Percentiles rank a stretch among this genome's conserved stretches.
phyloP scores from a whole-genome alignment of 30 jellyfish, hydroid and myxozoan species.

The Phacellophora camtschatica region DNA sequence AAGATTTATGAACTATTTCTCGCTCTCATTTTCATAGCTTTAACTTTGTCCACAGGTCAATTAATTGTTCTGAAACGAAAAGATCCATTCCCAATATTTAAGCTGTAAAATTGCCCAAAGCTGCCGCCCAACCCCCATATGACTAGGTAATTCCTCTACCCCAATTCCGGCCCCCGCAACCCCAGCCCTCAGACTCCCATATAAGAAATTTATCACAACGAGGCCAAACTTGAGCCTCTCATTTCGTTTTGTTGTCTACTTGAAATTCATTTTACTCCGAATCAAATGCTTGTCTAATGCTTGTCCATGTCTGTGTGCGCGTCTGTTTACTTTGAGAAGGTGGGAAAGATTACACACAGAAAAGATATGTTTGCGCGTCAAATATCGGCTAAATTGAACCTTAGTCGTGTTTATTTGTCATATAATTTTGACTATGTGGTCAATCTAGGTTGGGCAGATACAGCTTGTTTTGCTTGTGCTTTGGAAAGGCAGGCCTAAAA shows the following conservation, averaged over 20 bases:
- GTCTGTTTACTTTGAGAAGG: constrained; percentile 17
- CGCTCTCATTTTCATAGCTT: too few species aligned
- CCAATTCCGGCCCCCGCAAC: not conserved
- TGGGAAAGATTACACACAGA: not conserved
- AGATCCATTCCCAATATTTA: too few species aligned
- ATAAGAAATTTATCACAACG: not conserved
- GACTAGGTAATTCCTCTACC: too few species aligned
- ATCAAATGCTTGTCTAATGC: not conserved
- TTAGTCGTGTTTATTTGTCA: not conserved
- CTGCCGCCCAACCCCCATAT: too few species aligned
- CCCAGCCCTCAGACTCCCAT: not conserved
- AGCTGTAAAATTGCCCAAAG: too few species aligned
- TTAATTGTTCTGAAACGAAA: too few species aligned
- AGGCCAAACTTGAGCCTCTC: not conserved
- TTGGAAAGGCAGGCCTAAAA: too few species aligned
- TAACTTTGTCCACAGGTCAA: too few species aligned
- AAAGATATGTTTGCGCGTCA: not conserved
- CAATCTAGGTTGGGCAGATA: too few species aligned
- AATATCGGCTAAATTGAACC: not conserved
- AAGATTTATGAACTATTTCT: too few species aligned
- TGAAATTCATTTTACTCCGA: not conserved
- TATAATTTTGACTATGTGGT: not conserved
- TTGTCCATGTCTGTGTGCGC: not conserved
- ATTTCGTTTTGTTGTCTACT: not conserved
- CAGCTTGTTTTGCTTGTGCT: too few species aligned